Conservation (phyloP, 2,888 invertebrate genomes). For the Digitonthophagus gazella region DNA sequence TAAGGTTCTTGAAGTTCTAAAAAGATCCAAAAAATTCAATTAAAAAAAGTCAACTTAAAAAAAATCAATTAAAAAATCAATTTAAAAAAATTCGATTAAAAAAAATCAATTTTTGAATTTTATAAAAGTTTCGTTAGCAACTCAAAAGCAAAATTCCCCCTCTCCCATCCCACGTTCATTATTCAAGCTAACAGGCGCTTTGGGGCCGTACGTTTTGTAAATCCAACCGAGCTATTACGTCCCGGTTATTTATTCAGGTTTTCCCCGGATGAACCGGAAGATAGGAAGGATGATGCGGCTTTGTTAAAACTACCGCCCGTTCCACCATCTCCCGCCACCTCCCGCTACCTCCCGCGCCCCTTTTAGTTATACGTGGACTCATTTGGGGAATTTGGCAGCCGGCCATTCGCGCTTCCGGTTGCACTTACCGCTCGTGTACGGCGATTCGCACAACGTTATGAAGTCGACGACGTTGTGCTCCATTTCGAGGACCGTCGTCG, state of each 20-base stretch:
- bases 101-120: too few relatives aligned
- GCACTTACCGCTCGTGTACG: conserved; percentile 81
- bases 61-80: neutral
- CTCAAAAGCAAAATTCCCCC: too few relatives aligned
- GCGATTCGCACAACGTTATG: conserved; percentile 91
- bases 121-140: too few relatives aligned
- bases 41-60: neutral
- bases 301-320: too few relatives aligned
- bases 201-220: neutral
- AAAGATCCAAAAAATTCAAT: conserved; percentile 40
- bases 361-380: too few relatives aligned
- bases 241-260: neutral
- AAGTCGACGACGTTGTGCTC: conserved; percentile 98
- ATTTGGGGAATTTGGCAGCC: neutral
- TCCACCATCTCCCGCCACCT: too few relatives aligned
- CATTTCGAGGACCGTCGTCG: conserved; percentile 98
- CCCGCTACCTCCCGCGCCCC: too few relatives aligned
- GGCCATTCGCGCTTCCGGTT: neutral
- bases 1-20: conserved; percentile 96
- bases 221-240: neutral
- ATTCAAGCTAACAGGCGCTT: neutral
- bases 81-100: too few relatives aligned
- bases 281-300: too few relatives aligned
- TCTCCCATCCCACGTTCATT: neutral
- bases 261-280: neutral